phyloP scores from a whole-genome alignment of 2,113 vertebrate genomes.

The Sus scrofa region DNA sequence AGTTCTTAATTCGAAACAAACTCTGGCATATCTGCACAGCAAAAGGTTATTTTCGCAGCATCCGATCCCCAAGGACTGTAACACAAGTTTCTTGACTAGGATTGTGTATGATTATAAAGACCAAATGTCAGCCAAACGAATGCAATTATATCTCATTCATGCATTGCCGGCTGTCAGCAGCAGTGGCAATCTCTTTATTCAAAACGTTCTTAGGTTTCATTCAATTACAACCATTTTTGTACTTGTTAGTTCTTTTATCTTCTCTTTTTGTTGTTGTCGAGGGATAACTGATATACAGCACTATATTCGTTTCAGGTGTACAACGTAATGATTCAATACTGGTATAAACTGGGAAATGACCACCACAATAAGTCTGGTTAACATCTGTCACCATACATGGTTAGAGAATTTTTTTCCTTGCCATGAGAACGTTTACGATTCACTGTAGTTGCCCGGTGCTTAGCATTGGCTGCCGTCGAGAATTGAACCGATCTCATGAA shows the following conservation, averaged over 20 bases:
- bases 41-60: not conserved
- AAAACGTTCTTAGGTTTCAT: constrained; percentile 41
- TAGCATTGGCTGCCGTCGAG: not conserved
- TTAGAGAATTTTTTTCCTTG: not conserved
- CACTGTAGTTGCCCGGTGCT: not conserved
- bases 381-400: not conserved
- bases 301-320: not conserved
- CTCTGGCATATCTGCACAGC: not conserved
- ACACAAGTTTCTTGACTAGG: not conserved
- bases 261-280: not conserved
- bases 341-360: not conserved
- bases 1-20: constrained; percentile 18
- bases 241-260: not conserved
- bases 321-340: not conserved
- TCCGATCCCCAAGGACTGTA: not conserved
- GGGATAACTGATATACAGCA: not conserved
- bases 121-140: not conserved
- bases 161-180: not conserved
- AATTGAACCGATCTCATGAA: not conserved
- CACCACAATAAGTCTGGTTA: not conserved
- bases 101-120: not conserved
- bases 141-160: not conserved
- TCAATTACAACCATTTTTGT: not conserved
- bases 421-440: not conserved
- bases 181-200: not conserved